These are phyloP conservation scores for Sciurus niger DNA, from an alignment of 2,113 vertebrate species.

Conservation along the genomic window DNA sequence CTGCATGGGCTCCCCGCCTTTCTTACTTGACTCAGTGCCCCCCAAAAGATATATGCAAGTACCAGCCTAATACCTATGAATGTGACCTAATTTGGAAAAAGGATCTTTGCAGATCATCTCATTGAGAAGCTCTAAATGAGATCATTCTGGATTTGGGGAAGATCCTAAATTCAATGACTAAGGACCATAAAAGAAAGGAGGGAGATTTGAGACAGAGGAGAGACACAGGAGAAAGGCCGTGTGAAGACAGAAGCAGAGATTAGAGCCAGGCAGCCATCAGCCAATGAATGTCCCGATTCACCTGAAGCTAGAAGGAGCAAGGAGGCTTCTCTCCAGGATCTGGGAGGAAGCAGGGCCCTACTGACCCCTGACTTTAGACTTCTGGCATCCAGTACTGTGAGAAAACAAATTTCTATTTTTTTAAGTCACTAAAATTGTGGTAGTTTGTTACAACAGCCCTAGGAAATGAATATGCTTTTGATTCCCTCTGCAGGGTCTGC, in stretches of 20 bases:
- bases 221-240: not conserved
- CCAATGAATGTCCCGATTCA: not conserved
- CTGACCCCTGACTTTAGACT: not conserved
- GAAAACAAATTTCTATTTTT: not conserved
- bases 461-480: not conserved
- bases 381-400: not conserved
- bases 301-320: not conserved
- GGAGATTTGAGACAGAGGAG: not conserved
- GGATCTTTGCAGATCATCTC: not conserved
- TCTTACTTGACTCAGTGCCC: not conserved
- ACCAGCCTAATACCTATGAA: not conserved
- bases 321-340: not conserved
- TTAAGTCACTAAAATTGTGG: not conserved
- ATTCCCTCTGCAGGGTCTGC: not conserved
- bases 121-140: not conserved
- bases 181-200: not conserved
- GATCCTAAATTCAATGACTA: not conserved
- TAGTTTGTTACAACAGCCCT: not conserved
- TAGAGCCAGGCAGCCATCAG: not conserved
- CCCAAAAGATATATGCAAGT: not conserved
- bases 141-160: not conserved
- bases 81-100: not conserved
- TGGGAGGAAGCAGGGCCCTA: not conserved
- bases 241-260: not conserved
- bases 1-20: not conserved